Conservation (phyloP, 2,113 vertebrate species). For the Astatoreochromis straeleni region DNA sequence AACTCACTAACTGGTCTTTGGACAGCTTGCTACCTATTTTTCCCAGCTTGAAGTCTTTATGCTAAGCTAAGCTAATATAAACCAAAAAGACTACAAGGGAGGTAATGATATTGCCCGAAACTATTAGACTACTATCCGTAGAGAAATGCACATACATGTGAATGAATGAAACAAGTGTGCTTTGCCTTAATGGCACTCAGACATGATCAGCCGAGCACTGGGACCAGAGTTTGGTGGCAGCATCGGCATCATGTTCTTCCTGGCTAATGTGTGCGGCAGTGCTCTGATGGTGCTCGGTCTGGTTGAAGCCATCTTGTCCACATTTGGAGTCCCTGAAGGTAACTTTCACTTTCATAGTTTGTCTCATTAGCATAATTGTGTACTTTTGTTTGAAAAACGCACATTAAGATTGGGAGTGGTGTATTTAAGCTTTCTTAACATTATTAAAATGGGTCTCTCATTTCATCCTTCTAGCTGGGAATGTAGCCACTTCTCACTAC, state of each 20-base stretch:
- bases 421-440: neutral
- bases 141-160: neutral
- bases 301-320: slow-evolving; percentile 82
- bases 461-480: slow-evolving; percentile 26
- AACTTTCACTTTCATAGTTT: neutral
- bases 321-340: slow-evolving; percentile 78
- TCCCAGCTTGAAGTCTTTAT: neutral
- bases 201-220: slow-evolving; percentile 90
- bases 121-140: neutral
- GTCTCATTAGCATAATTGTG: neutral
- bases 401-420: neutral
- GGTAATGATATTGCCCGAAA: neutral
- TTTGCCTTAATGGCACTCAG: slow-evolving; percentile 64
- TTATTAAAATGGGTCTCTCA: neutral
- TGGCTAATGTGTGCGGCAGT: slow-evolving; percentile 86
- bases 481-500: neutral
- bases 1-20: neutral
- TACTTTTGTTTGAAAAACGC: neutral
- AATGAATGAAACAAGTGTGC: neutral
- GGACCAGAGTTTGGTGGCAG: slow-evolving; percentile 90
- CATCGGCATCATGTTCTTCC: slow-evolving; percentile 90
- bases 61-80: neutral
- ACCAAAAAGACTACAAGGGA: neutral
- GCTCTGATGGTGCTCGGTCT: slow-evolving; percentile 84
- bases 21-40: neutral